Base-by-base conservation (phyloP, 2,888 invertebrate genomes). In the Coleophora flavipennella region DNA sequence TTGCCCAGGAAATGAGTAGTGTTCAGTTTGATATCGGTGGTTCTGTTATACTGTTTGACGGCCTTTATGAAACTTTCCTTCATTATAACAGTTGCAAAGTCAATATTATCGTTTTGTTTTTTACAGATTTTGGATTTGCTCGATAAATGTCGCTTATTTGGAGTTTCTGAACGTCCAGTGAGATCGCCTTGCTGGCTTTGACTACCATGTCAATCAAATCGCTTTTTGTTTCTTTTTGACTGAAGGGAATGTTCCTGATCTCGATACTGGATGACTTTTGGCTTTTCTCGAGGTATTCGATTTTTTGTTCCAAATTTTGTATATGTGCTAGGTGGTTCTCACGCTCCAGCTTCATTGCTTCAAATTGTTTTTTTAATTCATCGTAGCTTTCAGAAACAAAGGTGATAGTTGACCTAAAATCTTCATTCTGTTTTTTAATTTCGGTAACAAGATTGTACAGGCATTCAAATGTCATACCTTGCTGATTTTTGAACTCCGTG, bases 81-180 rank as follows among this genome's bases (percentile, higher is more conserved):
- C 9, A 10, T 10, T 31, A n/a, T 8, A 10, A 25, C 31, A 2
- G 38, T 27, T 13, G 38, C 32, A 13, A 38, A 41, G 9, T 41
- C 28, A 14, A 33, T 28, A 20, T 20, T 13, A 38, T 28, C 9
- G 35, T 13, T 8, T 27, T 11, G 31, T 29, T 36, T 12, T 13
- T 7, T 2, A 20, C 28, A 8, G 31, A 33, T 31, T 36, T 40
- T n/a, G 20, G 20, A 6, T 28, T 28, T 2, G 32, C 25, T n/a
- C 40, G 33, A 12, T 36, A 40, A 9, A 40, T 14, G 29, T 40
- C 33, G 14, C 33, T 36, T 9, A 40, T 33, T 9, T 40, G 32
- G 10, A 11, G 11, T 2, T 9, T 4, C 6, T 25, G 27, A 12
- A 35, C 11, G 8, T 25, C 11, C 26, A 12, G 3, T 8, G 8